These are phyloP conservation scores for Oreochromis niloticus DNA, from an alignment of 2,113 vertebrate genomes.

Conservation along the genomic window DNA sequence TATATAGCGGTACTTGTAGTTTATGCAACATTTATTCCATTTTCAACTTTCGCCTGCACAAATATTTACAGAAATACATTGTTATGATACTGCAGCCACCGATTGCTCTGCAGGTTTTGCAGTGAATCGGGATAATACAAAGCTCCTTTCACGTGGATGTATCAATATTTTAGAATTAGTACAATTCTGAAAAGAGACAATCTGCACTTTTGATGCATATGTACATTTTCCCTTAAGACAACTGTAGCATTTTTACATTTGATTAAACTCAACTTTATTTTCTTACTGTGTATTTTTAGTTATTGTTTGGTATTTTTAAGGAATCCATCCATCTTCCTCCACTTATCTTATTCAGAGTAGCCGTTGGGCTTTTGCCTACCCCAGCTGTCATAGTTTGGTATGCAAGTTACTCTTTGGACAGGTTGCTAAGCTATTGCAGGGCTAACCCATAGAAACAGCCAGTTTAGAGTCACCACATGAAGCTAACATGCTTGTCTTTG, in stretches of 20 bases:
- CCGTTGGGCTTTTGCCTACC: not conserved
- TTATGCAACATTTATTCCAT: not conserved
- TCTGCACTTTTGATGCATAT: not conserved
- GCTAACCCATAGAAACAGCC: not conserved
- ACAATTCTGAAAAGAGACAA: not conserved
- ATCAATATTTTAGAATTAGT: not conserved
- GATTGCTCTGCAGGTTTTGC: not conserved
- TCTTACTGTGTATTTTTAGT: not conserved
- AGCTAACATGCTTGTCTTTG: not conserved
- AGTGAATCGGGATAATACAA: not conserved
- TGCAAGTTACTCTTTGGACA: not conserved
- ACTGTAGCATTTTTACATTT: not conserved
- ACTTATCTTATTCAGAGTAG: not conserved
- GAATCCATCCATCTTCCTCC: not conserved
- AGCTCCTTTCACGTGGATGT: fast-evolving
- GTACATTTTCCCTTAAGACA: not conserved
- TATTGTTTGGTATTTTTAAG: not conserved
- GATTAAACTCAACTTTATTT: not conserved
- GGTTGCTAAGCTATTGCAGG: not conserved
- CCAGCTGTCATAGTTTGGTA: not conserved
- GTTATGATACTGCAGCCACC: not conserved
- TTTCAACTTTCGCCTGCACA: not conserved
- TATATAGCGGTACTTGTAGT: not conserved
- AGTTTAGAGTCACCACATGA: not conserved
- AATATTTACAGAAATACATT: not conserved